phyloP scores from a whole-genome alignment of 2,113 vertebrate genomes.

The Heterotis niloticus region DNA sequence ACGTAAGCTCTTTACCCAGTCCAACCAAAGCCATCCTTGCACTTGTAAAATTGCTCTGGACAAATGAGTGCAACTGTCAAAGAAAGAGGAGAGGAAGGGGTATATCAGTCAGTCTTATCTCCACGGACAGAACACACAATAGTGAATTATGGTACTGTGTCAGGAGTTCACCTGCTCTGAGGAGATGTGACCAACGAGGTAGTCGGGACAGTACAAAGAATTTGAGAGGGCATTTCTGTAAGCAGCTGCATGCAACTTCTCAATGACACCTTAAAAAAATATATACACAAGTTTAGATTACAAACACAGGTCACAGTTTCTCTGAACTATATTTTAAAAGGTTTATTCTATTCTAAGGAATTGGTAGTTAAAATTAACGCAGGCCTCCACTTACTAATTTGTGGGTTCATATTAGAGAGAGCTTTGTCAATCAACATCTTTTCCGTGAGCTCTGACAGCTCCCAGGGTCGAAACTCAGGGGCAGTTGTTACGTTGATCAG shows the following conservation, averaged over 20 bases:
- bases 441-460: constrained; percentile 74
- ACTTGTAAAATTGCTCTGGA: constrained; percentile 82
- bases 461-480: constrained; percentile 88
- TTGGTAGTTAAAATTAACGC: background rate
- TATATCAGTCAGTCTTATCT: background rate
- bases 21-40: constrained; percentile 81
- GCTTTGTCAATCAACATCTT: constrained; percentile 76
- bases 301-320: background rate
- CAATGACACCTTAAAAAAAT: constrained; percentile 70
- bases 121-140: too few relatives aligned
- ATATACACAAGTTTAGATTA: background rate
- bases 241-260: constrained; percentile 75
- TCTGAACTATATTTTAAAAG: background rate
- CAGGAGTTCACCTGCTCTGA: constrained; percentile 75
- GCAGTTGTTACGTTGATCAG: constrained; percentile 95
- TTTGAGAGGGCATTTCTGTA: constrained; percentile 70
- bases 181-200: constrained; percentile 78
- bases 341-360: too few relatives aligned
- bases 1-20: constrained; percentile 51
- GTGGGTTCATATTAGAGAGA: constrained; percentile 71
- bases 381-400: constrained; percentile 68
- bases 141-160: background rate
- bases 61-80: constrained; percentile 77
- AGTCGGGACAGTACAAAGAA: constrained; percentile 88
- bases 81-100: constrained; percentile 33